Evolutionary conservation across 2,888 invertebrate genomes (phyloP).

Genomic region (Leucozona laternaria): DNA sequence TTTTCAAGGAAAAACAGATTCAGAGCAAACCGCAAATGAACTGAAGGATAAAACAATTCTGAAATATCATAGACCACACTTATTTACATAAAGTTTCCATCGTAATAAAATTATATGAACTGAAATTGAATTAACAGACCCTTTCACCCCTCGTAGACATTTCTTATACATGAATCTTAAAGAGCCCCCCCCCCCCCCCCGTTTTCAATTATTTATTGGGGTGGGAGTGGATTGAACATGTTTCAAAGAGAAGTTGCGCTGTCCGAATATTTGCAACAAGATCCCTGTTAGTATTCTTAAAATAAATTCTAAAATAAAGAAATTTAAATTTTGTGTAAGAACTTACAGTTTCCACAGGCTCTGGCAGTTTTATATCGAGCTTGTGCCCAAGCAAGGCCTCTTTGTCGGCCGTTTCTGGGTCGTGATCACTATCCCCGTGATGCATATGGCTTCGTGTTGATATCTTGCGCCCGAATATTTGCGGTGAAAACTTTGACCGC

Average conservation of each 20-base stretch:
- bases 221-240: too few species aligned
- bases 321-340: background rate
- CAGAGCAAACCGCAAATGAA: background rate
- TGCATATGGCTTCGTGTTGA: constrained; percentile 75
- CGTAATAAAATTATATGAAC: background rate
- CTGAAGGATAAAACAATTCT: background rate
- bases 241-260: too few species aligned
- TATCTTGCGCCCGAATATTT: constrained; percentile 77
- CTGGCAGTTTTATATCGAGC: constrained; percentile 77
- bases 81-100: background rate
- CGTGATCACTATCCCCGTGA: constrained; percentile 76
- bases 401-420: constrained; percentile 76
- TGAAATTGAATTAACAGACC: background rate
- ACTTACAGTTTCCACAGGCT: constrained; percentile 79
- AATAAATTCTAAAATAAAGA: background rate
- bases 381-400: constrained; percentile 78
- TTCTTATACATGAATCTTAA: too few species aligned
- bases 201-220: too few species aligned
- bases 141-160: too few species aligned
- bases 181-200: too few species aligned
- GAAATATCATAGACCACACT: background rate
- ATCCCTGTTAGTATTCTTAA: too few species aligned
- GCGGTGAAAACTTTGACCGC: constrained; percentile 78
- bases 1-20: background rate
- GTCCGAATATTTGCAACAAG: too few species aligned